Evolutionary conservation across 1,140 invertebrate species (phyloP).

Genomic region (Drosophila ironensis): DNA sequence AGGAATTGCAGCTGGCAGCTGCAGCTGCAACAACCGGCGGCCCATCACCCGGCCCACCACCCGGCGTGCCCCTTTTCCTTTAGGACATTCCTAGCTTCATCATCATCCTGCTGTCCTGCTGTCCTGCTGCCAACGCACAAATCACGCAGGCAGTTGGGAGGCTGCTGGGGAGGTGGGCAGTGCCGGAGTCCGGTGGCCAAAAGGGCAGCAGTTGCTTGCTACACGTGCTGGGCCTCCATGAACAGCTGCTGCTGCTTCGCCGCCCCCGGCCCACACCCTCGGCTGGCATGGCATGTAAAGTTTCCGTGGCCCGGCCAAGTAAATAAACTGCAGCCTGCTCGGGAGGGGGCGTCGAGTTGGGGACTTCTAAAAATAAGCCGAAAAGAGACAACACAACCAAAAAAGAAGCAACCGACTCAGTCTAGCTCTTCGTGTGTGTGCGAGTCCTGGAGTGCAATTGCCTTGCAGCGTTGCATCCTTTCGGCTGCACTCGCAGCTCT

Average conservation of each 20-base stretch:
- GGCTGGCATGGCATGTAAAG: constrained; percentile 61
- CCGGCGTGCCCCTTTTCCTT: background rate
- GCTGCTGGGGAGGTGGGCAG: background rate
- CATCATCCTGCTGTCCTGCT: constrained; percentile 23
- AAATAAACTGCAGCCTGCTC: constrained; percentile 53
- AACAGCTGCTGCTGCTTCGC: constrained; percentile 60
- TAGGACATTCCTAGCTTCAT: constrained; percentile 15
- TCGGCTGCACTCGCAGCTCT: constrained; percentile 52
- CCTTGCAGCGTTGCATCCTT: constrained; percentile 67
- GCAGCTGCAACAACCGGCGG: too few relatives aligned
- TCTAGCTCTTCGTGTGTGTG: constrained; percentile 31
- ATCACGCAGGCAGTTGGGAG: constrained; percentile 46
- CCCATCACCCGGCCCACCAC: constrained; percentile 3
- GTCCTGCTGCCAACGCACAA: constrained; percentile 56
- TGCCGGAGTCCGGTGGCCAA: constrained; percentile 1
- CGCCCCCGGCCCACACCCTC: background rate
- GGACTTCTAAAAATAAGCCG: constrained; percentile 78
- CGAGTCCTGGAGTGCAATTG: constrained; percentile 67
- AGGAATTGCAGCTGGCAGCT: constrained; percentile 50
- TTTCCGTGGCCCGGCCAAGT: constrained; percentile 64
- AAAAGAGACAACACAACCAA: constrained; percentile 79
- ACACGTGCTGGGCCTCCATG: constrained; percentile 72
- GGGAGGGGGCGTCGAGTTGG: background rate
- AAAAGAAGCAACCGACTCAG: constrained; percentile 71
- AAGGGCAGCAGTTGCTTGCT: constrained; percentile 74